A percentile compares a stretch with the other conserved stretches of the same genome.
Evolutionary conservation across 2,113 vertebrate genomes (phyloP).

Genomic region (Bubalus kerabau): DNA sequence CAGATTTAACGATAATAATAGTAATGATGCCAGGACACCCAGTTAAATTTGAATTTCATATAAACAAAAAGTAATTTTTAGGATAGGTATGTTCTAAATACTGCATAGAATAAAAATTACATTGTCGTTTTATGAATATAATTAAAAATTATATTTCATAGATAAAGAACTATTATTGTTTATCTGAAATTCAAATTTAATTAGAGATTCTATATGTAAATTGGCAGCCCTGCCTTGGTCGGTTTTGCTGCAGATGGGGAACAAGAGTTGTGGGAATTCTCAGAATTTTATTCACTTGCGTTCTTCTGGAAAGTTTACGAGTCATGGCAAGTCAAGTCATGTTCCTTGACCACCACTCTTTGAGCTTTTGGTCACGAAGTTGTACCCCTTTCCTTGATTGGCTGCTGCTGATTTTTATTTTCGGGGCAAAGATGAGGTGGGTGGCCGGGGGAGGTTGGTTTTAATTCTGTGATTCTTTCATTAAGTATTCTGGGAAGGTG

Average conservation of each 20-base stretch:
- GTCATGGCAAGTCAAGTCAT: not conserved
- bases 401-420: not conserved
- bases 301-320: not conserved
- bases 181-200: not conserved
- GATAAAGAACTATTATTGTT: not conserved
- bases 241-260: not conserved
- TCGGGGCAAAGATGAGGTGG: fast-evolving
- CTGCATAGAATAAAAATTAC: not conserved
- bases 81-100: not conserved
- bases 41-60: not conserved
- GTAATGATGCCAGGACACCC: not conserved
- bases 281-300: not conserved
- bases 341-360: not conserved
- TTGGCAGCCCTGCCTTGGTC: not conserved
- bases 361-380: not conserved
- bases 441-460: not conserved
- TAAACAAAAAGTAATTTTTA: not conserved
- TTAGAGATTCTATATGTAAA: not conserved
- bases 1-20: not conserved
- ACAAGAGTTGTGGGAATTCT: not conserved
- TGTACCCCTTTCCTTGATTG: not conserved
- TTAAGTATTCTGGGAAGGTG: not conserved
- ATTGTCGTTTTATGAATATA: not conserved
- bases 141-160: not conserved
- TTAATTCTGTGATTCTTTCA: not conserved